Base-by-base conservation (phyloP, 2,888 invertebrate genomes). In the Xestoiulus laeticollis region DNA sequence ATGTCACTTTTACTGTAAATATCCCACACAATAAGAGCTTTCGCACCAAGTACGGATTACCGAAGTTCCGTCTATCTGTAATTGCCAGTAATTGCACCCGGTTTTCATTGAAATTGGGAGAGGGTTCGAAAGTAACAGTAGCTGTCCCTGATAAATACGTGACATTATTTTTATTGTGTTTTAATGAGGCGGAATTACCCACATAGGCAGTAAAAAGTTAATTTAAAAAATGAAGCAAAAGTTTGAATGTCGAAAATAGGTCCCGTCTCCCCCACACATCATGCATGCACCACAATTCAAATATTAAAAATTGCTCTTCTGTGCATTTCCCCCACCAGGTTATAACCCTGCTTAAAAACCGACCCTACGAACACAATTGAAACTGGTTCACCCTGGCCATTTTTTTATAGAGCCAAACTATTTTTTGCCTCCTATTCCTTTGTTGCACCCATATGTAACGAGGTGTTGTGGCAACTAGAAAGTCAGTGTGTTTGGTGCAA, bases 321-420 rank as follows among this genome's bases (percentile, higher is more conserved):
- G 26, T 12, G 59, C n/a, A 26, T 68, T n/a, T 68, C 68, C 68
- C 38, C 68, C 68, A 68, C 68, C 68, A 68, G 68, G 68, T 68
- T 68, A 68, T 68, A 68, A 68, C 68, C 68, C 68, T 68, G 26
- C 3, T 68, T 68, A 68, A 68, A 59, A 68, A 68, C 68, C n/a
- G 68, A 26, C 68, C 26, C 68, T 26, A n/a, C 26, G 68, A 68
- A 68, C 68, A 68, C 68, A 68, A 68, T 68, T 68, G 68, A 68
- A 68, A 68, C 68, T 68, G 68, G 68, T 68, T 68, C 68, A 68
- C 68, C 68, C 68, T 26, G 68, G 68, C 26, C 68, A 26, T 68
- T 68, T 68, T 68, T 48, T 68, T 26, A 26, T 26, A 10, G 68
- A 2, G 68, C 68, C 68, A 68, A 68, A 68, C 22, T 68, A 68